A percentile compares a stretch with the other conserved stretches of the same genome.
These are phyloP conservation scores for Zaprionus lineosus DNA, from an alignment of 2,888 invertebrate species.

Conservation along the genomic window DNA sequence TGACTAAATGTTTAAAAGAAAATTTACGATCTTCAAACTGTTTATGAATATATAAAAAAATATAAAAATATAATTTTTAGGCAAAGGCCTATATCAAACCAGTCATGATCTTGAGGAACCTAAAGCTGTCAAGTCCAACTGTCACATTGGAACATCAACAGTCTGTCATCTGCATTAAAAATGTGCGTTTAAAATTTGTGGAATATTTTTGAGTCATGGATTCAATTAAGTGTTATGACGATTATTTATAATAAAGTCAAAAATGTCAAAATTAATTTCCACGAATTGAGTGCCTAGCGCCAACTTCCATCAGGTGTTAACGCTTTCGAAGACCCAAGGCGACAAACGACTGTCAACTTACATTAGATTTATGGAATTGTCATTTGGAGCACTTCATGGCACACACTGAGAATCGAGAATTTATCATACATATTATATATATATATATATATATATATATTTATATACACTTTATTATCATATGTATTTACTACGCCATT, in stretches of 20 bases:
- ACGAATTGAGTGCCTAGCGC: slow-evolving; percentile 9
- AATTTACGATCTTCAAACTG: too few species aligned
- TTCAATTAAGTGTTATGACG: slow-evolving; percentile 15
- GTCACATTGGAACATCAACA: background rate
- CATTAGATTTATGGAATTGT: slow-evolving; percentile 34
- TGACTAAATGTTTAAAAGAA: too few species aligned
- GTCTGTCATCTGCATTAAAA: background rate
- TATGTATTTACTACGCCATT: background rate
- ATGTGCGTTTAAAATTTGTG: background rate
- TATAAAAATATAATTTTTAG: too few species aligned
- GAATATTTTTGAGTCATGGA: slow-evolving; percentile 7
- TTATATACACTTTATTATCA: background rate
- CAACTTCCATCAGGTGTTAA: slow-evolving; percentile 12
- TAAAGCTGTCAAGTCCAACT: background rate
- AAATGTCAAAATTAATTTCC: slow-evolving; percentile 40
- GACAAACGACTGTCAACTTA: slow-evolving; percentile 29
- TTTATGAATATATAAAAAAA: too few species aligned
- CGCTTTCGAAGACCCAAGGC: background rate
- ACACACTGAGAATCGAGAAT: too few species aligned
- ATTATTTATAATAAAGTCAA: slow-evolving; percentile 40
- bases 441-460: background rate
- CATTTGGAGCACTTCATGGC: slow-evolving; percentile 19
- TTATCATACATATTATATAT: too few species aligned
- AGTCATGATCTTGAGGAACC: too few species aligned
- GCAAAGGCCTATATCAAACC: too few species aligned